Evolutionary conservation across 2,888 invertebrate genomes (phyloP).

Genomic region (Chalcis sispes): DNA sequence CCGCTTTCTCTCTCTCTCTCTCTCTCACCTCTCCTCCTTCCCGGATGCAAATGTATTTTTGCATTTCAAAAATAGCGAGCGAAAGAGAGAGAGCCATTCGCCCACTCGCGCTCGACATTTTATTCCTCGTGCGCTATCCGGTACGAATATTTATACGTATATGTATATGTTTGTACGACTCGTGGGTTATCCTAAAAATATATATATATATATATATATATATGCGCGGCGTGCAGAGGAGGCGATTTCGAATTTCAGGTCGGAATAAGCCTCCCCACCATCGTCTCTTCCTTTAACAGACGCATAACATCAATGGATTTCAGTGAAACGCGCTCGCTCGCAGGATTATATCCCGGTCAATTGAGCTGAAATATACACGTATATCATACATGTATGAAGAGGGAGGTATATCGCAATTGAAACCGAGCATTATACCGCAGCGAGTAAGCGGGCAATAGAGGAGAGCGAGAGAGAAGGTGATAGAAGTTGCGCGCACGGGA

Average conservation of each 20-base stretch:
- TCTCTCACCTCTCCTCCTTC: too few species aligned
- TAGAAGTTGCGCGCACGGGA: too few species aligned
- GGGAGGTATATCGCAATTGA: conserved; percentile 1
- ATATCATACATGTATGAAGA: not conserved
- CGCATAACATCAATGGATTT: too few species aligned
- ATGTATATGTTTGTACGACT: not conserved
- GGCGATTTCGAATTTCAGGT: not conserved
- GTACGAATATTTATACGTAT: not conserved
- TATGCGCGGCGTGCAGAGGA: too few species aligned
- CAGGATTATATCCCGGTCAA: conserved; percentile 64
- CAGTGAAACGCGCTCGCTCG: conserved; percentile 44
- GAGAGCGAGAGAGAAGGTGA: not conserved
- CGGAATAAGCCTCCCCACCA: not conserved
- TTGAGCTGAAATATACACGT: conserved; percentile 62
- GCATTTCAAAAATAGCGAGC: conserved; percentile 16
- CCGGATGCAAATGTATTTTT: conserved; percentile 4
- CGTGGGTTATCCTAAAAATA: not conserved
- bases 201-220: not conserved
- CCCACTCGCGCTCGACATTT: not conserved
- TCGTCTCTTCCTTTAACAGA: too few species aligned
- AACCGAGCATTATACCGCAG: conserved; percentile 7
- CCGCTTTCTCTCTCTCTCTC: too few species aligned
- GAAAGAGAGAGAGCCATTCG: too few species aligned
- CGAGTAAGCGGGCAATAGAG: too few species aligned
- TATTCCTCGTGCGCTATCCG: not conserved